Evolutionary conservation across 2,888 invertebrate genomes (phyloP).

Genomic region (Hemaris fuciformis): DNA sequence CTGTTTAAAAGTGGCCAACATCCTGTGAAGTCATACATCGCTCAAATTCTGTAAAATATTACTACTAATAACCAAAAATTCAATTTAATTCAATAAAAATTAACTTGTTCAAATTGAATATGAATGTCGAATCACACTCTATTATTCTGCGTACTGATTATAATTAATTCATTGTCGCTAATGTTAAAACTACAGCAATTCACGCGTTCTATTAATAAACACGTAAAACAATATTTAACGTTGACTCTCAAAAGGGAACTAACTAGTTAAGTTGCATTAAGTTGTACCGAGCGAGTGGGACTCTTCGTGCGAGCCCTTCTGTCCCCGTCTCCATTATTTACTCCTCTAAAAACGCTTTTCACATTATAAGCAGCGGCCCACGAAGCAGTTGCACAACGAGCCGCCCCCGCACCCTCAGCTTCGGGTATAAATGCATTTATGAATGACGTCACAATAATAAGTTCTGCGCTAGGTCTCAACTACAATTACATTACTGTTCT

Average conservation of each 20-base stretch:
- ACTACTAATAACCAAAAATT: too few relatives aligned
- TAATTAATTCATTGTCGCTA: too few relatives aligned
- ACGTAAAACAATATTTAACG: background rate
- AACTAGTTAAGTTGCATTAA: conserved; percentile 35
- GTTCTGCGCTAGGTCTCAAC: conserved; percentile 54
- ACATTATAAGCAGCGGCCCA: conserved; percentile 69
- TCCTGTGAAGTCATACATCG: too few relatives aligned
- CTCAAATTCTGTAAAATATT: too few relatives aligned
- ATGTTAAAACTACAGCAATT: too few relatives aligned
- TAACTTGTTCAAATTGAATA: too few relatives aligned
- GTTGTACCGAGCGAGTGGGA: background rate
- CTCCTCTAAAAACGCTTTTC: conserved; percentile 71
- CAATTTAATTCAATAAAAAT: too few relatives aligned
- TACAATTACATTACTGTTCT: conserved; percentile 50
- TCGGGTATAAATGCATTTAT: conserved; percentile 67
- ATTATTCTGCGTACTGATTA: too few relatives aligned
- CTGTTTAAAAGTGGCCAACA: too few relatives aligned
- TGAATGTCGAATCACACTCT: too few relatives aligned
- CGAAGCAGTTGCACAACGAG: conserved; percentile 60
- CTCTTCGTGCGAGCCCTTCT: conserved; percentile 39
- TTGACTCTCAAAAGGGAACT: background rate
- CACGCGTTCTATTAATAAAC: background rate
- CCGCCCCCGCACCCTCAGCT: conserved; percentile 40
- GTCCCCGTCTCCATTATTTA: conserved; percentile 65
- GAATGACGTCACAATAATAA: conserved; percentile 70